Evolutionary conservation across 2,888 invertebrate species (phyloP).

Genomic region (Drosophila mulleri): DNA sequence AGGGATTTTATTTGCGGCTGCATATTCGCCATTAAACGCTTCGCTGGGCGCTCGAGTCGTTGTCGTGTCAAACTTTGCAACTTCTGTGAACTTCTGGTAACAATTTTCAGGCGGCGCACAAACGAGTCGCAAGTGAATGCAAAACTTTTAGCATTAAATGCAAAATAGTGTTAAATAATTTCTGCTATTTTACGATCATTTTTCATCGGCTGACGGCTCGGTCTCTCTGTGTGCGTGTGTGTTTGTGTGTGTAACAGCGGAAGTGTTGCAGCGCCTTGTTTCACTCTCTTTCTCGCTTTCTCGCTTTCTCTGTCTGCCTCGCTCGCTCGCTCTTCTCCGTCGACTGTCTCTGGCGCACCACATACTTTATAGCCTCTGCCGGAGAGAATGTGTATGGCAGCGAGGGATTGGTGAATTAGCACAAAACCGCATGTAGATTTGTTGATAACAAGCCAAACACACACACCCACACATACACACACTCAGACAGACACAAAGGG

Average conservation of each 20-base stretch:
- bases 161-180: constrained; percentile 78
- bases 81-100: constrained; percentile 71
- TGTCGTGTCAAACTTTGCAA: constrained; percentile 65
- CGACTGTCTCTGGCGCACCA: constrained; percentile 42
- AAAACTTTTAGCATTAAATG: constrained; percentile 76
- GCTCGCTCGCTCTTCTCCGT: not conserved
- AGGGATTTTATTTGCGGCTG: constrained; percentile 11
- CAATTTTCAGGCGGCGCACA: constrained; percentile 58
- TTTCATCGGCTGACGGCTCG: constrained; percentile 50
- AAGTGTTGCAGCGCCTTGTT: constrained; percentile 39
- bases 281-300: not conserved
- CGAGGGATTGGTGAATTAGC: constrained; percentile 60
- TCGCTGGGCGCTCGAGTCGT: constrained; percentile 57
- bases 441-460: constrained; percentile 68
- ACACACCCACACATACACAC: constrained; percentile 17
- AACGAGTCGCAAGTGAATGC: constrained; percentile 35
- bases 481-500: constrained; percentile 14
- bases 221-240: constrained; percentile 25
- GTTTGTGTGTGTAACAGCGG: constrained; percentile 36
- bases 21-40: constrained; percentile 64
- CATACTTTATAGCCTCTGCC: constrained; percentile 62
- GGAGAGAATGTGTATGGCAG: constrained; percentile 4
- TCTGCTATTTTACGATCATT: constrained; percentile 70
- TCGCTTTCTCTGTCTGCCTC: constrained; percentile 23
- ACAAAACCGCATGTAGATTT: constrained; percentile 76